A percentile compares a stretch with the other conserved stretches of the same genome.
Evolutionary conservation across 1,140 invertebrate species (phyloP).

Genomic region (Dendroctonus ponderosae): DNA sequence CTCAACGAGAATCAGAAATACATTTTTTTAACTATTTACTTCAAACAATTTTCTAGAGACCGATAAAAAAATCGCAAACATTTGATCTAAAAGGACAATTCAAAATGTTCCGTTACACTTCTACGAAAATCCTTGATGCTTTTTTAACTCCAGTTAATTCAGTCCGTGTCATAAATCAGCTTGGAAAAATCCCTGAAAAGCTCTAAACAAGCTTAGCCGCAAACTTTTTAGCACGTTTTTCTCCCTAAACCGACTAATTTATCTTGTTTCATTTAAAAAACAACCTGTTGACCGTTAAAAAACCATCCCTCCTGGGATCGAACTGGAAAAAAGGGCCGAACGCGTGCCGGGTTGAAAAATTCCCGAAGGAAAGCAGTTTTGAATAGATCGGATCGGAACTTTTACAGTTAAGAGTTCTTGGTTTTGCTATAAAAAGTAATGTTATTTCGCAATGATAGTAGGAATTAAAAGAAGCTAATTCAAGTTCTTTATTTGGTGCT

Average conservation of each 20-base stretch:
- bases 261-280: conserved; percentile 12
- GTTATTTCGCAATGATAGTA: too few species aligned
- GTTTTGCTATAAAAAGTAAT: too few species aligned
- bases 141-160: neutral
- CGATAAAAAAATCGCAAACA: too few species aligned
- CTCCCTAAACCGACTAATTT: conserved; percentile 13
- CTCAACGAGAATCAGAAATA: too few species aligned
- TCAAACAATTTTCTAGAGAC: too few species aligned
- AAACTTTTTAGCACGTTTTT: conserved; percentile 29
- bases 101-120: too few species aligned
- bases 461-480: too few species aligned
- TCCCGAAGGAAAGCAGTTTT: conserved; percentile 21
- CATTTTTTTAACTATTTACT: too few species aligned
- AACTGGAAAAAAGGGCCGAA: conserved; percentile 2
- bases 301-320: neutral
- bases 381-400: neutral
- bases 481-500: too few species aligned
- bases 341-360: conserved; percentile 18
- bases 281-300: conserved; percentile 7
- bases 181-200: conserved; percentile 19
- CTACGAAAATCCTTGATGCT: too few species aligned
- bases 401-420: conserved; percentile 5
- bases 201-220: conserved; percentile 24
- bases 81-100: too few species aligned
- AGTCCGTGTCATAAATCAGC: conserved; percentile 10